Evolutionary conservation across 2,797 vertebrate species (phyloP).

Genomic region (Hydrocynus forskahlii): DNA sequence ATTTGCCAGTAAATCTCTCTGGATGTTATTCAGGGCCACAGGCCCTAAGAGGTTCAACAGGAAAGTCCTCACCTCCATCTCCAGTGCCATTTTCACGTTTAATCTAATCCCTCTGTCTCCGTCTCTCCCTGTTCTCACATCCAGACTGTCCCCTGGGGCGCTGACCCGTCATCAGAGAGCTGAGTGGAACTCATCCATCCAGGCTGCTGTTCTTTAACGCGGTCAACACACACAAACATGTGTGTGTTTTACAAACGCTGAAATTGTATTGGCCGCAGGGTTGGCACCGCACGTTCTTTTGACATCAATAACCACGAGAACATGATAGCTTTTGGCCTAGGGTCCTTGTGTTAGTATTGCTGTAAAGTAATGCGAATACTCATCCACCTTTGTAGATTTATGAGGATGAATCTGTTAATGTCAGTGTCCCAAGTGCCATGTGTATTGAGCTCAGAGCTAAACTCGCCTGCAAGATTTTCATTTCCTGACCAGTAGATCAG

Average conservation of each 20-base stretch:
- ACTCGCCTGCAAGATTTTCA: conserved; percentile 30
- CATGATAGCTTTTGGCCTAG: conserved; percentile 10
- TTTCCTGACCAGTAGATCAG: conserved; percentile 42
- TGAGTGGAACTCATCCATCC: conserved; percentile 38
- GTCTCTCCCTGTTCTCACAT: conserved; percentile 26
- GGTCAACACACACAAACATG: not conserved
- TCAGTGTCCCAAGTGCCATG: not conserved
- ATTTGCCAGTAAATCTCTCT: conserved; percentile 1
- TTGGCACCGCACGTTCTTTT: not conserved
- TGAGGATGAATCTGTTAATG: conserved; percentile 14
- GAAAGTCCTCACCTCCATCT: conserved; percentile 17
- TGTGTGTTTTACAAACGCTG: not conserved
- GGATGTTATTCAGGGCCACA: not conserved
- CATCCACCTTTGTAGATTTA: not conserved
- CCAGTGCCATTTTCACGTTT: conserved; percentile 22
- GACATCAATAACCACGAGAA: conserved; percentile 22
- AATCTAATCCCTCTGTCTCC: conserved; percentile 27
- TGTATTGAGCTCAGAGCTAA: conserved; percentile 25
- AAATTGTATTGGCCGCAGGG: not conserved
- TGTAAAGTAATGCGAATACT: conserved; percentile 1
- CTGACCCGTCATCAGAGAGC: conserved; percentile 29
- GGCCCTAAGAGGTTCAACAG: conserved; percentile 13
- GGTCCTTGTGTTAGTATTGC: conserved; percentile 6
- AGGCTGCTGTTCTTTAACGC: conserved; percentile 20
- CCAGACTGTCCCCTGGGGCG: conserved; percentile 20